Percentiles rank a stretch among this genome's conserved stretches.
Conservation (phyloP, 1,140 invertebrate genomes). For the Ostrea denselamellosa region DNA sequence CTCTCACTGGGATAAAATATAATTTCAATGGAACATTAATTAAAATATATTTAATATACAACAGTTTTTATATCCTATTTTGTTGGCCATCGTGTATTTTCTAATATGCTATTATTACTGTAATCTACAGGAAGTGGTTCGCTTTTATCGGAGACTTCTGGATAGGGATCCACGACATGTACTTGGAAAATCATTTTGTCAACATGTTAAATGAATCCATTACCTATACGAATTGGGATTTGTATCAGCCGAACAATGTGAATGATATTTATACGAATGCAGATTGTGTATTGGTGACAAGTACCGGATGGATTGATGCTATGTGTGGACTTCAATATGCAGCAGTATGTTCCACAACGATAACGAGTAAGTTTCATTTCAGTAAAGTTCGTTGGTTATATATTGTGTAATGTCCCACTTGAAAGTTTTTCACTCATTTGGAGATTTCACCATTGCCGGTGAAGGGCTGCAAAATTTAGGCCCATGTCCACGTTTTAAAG, state of each 20-base stretch:
- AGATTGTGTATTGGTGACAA: background rate
- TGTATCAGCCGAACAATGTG: background rate
- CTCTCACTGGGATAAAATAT: no score
- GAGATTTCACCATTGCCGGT: no score
- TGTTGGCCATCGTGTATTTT: no score
- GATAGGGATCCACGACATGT: background rate
- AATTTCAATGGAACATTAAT: no score
- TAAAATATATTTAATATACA: no score
- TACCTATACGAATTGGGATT: background rate
- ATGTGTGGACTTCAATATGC: background rate
- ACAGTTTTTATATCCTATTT: no score
- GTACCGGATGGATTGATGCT: background rate
- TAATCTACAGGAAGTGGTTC: background rate
- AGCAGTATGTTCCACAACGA: background rate
- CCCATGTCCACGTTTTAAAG: no score
- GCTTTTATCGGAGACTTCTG: background rate
- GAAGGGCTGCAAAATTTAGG: no score
- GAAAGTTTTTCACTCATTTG: no score
- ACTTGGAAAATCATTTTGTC: background rate
- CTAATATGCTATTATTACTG: no score
- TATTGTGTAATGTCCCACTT: no score
- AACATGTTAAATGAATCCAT: conserved; percentile 15
- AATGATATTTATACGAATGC: background rate
- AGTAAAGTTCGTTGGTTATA: no score
- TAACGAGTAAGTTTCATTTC: background rate